Percentiles rank a stretch among this genome's conserved stretches.
These are phyloP conservation scores for Dynastes grantii DNA, from an alignment of 2,888 invertebrate genomes.

Conservation along the genomic window DNA sequence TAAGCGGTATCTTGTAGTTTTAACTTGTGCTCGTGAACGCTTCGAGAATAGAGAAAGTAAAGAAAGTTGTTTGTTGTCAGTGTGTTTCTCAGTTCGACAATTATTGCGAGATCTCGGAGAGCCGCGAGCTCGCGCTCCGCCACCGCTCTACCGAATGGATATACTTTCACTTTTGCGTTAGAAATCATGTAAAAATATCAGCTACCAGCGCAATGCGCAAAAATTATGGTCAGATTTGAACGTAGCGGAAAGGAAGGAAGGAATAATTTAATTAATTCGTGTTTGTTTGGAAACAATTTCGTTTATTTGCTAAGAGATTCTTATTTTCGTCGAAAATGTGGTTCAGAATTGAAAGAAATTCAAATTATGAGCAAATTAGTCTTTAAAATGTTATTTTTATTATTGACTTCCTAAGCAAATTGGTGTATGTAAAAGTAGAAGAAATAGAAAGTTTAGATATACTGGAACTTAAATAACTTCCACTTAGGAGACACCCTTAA, in stretches of 20 bases:
- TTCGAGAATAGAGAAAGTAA: conserved; percentile 45
- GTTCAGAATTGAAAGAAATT: too few species aligned
- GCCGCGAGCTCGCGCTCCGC: conserved; percentile 3
- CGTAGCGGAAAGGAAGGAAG: conserved; percentile 12
- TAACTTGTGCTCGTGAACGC: conserved; percentile 29
- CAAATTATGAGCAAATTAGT: too few species aligned
- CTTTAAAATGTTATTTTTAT: too few species aligned
- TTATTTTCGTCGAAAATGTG: too few species aligned
- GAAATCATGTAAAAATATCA: conserved; percentile 21
- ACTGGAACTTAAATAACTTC: too few species aligned
- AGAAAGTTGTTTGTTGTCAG: conserved; percentile 44
- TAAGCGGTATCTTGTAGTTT: conserved; percentile 27
- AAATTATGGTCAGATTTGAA: conserved; percentile 28
- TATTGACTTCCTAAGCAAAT: too few species aligned
- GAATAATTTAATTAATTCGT: not conserved
- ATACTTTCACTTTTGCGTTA: conserved; percentile 37
- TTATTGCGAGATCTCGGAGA: conserved; percentile 39
- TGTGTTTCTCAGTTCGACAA: conserved; percentile 35
- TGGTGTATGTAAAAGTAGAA: too few species aligned
- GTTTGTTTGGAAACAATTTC: too few species aligned
- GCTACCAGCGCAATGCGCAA: not conserved
- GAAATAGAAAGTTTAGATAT: too few species aligned
- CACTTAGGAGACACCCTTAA: too few species aligned
- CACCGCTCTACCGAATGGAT: not conserved
- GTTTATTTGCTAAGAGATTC: too few species aligned